phyloP scores from a whole-genome alignment of 1,140 invertebrate species.

The Phthorimaea operculella region DNA sequence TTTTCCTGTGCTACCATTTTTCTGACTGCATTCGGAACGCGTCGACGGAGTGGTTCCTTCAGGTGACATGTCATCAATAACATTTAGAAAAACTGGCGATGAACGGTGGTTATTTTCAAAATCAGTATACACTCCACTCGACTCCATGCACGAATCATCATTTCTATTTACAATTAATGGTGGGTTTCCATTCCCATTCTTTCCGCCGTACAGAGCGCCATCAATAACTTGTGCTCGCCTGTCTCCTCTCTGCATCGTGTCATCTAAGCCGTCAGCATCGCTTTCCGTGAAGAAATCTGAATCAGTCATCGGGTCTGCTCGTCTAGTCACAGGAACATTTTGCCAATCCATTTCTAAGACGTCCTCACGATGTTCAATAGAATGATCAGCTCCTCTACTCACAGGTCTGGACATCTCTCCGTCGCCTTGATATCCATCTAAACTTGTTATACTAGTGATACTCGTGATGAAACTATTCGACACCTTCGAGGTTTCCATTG shows the following conservation, averaged over 20 bases:
- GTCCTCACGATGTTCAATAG: slow-evolving; percentile 59
- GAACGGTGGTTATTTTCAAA: slow-evolving; percentile 76
- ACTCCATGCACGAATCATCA: slow-evolving; percentile 81
- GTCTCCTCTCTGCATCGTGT: slow-evolving; percentile 75
- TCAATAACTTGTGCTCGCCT: slow-evolving; percentile 82
- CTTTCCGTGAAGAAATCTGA: slow-evolving; percentile 91
- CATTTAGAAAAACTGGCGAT: slow-evolving; percentile 63
- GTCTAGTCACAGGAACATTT: slow-evolving; percentile 66
- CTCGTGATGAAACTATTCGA: slow-evolving; percentile 82
- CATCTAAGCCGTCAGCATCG: slow-evolving; percentile 83
- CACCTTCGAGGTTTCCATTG: slow-evolving; percentile 70
- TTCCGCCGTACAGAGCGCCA: slow-evolving; percentile 80
- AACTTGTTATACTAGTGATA: slow-evolving; percentile 85
- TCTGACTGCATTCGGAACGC: slow-evolving; percentile 62
- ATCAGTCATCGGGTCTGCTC: slow-evolving; percentile 86
- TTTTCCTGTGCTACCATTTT: slow-evolving; percentile 39
- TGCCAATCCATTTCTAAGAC: slow-evolving; percentile 66
- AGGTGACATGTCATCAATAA: slow-evolving; percentile 69
- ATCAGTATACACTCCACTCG: slow-evolving; percentile 86
- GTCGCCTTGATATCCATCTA: slow-evolving; percentile 89
- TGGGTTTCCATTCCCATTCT: slow-evolving; percentile 65
- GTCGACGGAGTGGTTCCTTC: slow-evolving; percentile 67
- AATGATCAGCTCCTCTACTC: slow-evolving; percentile 79
- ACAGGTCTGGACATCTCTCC: slow-evolving; percentile 84
- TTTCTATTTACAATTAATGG: slow-evolving; percentile 65